Conservation (phyloP, 2,888 invertebrate species). For the Athetis lepigone region DNA sequence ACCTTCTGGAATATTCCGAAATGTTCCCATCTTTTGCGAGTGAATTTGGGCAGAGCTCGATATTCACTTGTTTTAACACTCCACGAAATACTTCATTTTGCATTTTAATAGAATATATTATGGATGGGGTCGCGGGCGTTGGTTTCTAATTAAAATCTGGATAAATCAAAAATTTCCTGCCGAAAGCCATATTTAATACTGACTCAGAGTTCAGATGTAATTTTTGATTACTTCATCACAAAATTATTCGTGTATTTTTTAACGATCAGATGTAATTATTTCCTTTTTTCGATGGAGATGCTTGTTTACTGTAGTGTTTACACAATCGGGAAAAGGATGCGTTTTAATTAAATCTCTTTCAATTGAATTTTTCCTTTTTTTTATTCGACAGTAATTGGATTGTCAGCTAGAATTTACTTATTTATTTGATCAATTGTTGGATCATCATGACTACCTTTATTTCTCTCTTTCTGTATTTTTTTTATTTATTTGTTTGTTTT, state of each 20-base stretch:
- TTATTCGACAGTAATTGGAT: slow-evolving; percentile 6
- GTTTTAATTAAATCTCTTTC: slow-evolving; percentile 19
- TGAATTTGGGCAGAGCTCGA: slow-evolving; percentile 49
- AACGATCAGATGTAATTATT: neutral
- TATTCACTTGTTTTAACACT: slow-evolving; percentile 60
- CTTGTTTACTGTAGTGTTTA: neutral
- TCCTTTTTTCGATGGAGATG: neutral
- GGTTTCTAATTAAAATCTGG: slow-evolving; percentile 59
- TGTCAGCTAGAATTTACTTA: slow-evolving; percentile 8
- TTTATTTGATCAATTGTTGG: slow-evolving; percentile 18
- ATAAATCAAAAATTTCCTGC: slow-evolving; percentile 48
- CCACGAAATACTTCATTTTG: slow-evolving; percentile 59
- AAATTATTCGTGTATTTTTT: neutral
- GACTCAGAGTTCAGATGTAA: slow-evolving; percentile 16
- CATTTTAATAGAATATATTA: slow-evolving; percentile 64
- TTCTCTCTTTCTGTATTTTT: too few species aligned
- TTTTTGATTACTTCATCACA: slow-evolving; percentile 17
- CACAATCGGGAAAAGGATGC: neutral
- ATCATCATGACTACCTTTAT: slow-evolving; percentile 4
- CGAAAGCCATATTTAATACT: slow-evolving; percentile 21
- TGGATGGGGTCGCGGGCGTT: slow-evolving; percentile 33
- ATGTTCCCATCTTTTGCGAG: slow-evolving; percentile 50
- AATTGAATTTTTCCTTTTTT: slow-evolving; percentile 13
- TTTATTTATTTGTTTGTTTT: slow-evolving; percentile 10
- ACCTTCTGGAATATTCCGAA: slow-evolving; percentile 49